These are phyloP conservation scores for Papilio gigon DNA, from an alignment of 2,888 invertebrate species.

Conservation along the genomic window DNA sequence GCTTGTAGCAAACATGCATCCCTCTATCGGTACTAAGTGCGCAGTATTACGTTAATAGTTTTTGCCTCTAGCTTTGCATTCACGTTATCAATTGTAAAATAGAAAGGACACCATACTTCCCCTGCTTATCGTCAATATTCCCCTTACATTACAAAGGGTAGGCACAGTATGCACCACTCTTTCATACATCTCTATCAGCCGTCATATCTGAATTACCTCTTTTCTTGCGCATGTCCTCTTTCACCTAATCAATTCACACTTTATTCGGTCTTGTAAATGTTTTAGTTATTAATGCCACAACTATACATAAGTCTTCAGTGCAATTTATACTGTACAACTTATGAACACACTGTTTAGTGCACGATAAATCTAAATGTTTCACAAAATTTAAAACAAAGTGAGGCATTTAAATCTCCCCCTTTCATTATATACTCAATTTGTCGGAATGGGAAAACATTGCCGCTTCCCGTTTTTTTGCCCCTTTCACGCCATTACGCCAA, in stretches of 20 bases:
- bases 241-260: too few relatives aligned
- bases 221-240: too few relatives aligned
- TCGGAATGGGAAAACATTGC: constrained; percentile 37
- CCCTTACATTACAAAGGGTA: too few relatives aligned
- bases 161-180: too few relatives aligned
- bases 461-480: constrained; percentile 36
- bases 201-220: too few relatives aligned
- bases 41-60: background rate
- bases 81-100: background rate
- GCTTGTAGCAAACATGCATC: background rate
- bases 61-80: background rate
- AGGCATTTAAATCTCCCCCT: constrained; percentile 23
- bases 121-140: too few relatives aligned
- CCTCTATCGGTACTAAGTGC: background rate
- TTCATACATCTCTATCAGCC: too few relatives aligned
- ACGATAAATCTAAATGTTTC: background rate
- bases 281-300: too few relatives aligned
- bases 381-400: constrained; percentile 15
- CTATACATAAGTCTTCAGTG: background rate
- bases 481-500: constrained; percentile 40
- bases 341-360: background rate
- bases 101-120: background rate
- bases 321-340: background rate
- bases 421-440: constrained; percentile 40
- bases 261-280: too few relatives aligned